Evolutionary conservation across 2,888 invertebrate genomes (phyloP).

Genomic region (Chrysolina haemoptera): DNA sequence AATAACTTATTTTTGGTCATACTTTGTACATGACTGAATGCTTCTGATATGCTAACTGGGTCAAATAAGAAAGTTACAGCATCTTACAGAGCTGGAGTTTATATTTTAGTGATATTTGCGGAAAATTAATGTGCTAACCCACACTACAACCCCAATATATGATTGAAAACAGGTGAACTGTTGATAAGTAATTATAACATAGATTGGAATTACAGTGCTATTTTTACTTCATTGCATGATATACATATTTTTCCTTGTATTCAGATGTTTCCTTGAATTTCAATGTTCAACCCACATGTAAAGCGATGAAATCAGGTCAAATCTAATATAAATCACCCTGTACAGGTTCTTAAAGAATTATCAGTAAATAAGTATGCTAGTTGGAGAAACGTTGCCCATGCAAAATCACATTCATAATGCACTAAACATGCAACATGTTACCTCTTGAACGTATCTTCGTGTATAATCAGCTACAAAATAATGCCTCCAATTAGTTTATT

Average conservation of each 20-base stretch:
- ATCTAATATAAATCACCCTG: slow-evolving; percentile 23
- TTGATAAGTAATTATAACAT: too few relatives aligned
- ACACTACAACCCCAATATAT: too few relatives aligned
- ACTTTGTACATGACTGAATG: too few relatives aligned
- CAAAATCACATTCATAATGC: slow-evolving; percentile 27
- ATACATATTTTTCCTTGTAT: neutral
- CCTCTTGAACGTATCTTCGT: slow-evolving; percentile 23
- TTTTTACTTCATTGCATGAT: neutral
- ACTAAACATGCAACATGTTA: slow-evolving; percentile 44
- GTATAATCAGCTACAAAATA: slow-evolving; percentile 18
- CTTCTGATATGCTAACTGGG: too few relatives aligned
- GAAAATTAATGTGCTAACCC: too few relatives aligned
- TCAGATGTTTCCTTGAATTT: neutral
- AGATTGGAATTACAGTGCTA: neutral
- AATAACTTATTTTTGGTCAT: too few relatives aligned
- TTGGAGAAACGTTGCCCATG: slow-evolving; percentile 27
- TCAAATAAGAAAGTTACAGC: too few relatives aligned
- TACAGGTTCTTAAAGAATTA: slow-evolving; percentile 1
- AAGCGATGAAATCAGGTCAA: slow-evolving; percentile 20
- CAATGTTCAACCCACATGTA: neutral
- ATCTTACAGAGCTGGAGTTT: too few relatives aligned
- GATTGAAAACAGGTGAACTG: too few relatives aligned
- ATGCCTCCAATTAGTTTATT: slow-evolving; percentile 20
- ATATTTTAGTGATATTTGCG: too few relatives aligned
- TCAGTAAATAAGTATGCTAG: neutral